Conservation (phyloP, 1,140 invertebrate genomes). For the Drosophila prosaltans region DNA sequence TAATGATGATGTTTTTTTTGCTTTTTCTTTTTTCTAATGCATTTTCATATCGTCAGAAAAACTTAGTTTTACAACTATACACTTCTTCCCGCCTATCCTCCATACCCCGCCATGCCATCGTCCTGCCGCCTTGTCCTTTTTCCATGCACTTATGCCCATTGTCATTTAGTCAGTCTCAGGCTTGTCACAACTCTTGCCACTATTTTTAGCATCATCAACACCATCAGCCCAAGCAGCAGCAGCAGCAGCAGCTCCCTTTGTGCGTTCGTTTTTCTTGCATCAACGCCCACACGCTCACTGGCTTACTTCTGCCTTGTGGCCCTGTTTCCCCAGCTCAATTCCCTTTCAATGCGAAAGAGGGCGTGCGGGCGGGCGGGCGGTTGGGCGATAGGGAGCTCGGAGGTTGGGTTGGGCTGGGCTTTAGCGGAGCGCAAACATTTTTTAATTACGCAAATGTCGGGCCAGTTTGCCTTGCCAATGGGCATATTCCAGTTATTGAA, state of each 20-base stretch:
- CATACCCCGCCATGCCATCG: background rate
- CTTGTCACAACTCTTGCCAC: slow-evolving; percentile 75
- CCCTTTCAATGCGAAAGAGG: slow-evolving; percentile 43
- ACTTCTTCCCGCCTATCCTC: slow-evolving; percentile 2
- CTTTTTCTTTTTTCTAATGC: slow-evolving; percentile 56
- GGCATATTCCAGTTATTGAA: slow-evolving; percentile 68
- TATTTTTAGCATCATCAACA: slow-evolving; percentile 36
- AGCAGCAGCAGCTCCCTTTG: slow-evolving; percentile 38
- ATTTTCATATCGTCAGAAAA: slow-evolving; percentile 74
- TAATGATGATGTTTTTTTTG: background rate
- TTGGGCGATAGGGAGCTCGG: background rate
- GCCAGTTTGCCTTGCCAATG: slow-evolving; percentile 59
- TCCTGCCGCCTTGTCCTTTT: slow-evolving; percentile 34
- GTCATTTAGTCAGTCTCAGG: slow-evolving; percentile 77
- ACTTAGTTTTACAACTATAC: slow-evolving; percentile 65
- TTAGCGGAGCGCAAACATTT: slow-evolving; percentile 78
- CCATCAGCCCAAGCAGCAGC: slow-evolving; percentile 32
- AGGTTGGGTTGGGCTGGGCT: slow-evolving; percentile 41
- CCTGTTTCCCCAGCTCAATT: slow-evolving; percentile 31
- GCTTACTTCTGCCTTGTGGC: slow-evolving; percentile 1
- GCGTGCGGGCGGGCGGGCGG: background rate
- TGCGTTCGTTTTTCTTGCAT: slow-evolving; percentile 55
- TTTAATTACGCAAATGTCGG: slow-evolving; percentile 80
- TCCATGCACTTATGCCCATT: slow-evolving; percentile 69
- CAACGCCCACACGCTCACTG: slow-evolving; percentile 54